phyloP scores from a whole-genome alignment of 2,797 vertebrate species.

The Galago senegalensis region DNA sequence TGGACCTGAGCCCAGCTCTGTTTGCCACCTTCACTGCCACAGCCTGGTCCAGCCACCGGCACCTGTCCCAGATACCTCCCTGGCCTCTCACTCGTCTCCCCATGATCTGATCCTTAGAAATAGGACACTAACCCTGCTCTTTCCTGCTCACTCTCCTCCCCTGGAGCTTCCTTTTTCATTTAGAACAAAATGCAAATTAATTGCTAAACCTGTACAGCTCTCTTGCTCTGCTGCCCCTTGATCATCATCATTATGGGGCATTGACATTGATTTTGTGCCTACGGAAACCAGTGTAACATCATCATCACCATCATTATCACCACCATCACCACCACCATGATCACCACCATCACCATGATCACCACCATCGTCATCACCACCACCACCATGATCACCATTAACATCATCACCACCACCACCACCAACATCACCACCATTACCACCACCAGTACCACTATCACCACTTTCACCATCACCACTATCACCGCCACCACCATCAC shows the following conservation, averaged over 20 bases:
- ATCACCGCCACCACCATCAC: no score
- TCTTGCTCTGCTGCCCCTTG: fast-evolving
- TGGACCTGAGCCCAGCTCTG: background rate
- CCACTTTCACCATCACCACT: background rate
- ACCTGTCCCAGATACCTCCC: background rate
- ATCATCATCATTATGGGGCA: fast-evolving
- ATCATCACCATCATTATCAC: no score
- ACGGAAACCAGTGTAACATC: background rate
- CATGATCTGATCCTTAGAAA: no score
- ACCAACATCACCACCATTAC: no score
- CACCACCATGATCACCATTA: no score
- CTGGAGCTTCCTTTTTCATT: background rate
- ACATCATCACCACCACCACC: background rate
- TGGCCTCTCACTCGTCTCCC: fast-evolving
- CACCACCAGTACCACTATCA: no score
- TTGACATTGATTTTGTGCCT: fast-evolving
- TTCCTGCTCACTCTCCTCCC: background rate
- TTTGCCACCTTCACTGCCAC: background rate
- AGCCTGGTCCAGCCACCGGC: background rate
- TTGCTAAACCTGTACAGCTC: fast-evolving
- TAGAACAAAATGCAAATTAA: background rate
- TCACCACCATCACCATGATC: no score
- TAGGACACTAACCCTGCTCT: fast-evolving
- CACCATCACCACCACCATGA: no score
- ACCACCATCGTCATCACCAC: no score